phyloP scores from a whole-genome alignment of 2,797 vertebrate genomes.

The Muraenolepis orangiensis region DNA sequence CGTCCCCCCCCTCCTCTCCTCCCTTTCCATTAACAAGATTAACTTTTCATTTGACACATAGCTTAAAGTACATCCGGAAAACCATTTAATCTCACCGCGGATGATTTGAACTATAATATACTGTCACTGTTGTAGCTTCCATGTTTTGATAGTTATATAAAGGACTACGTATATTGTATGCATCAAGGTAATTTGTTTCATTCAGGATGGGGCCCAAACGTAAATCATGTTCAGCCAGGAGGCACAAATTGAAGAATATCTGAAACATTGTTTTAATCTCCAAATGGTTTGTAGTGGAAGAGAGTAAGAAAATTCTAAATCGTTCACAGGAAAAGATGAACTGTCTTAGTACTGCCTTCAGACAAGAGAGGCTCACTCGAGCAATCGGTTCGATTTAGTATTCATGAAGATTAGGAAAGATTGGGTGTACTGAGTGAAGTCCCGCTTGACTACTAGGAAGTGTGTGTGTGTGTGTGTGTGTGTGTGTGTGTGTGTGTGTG shows the following conservation, averaged over 20 bases:
- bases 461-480: background rate
- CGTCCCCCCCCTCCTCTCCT: background rate
- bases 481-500: too few relatives aligned
- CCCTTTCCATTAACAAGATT: background rate
- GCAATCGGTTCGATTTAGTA: background rate
- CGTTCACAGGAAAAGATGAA: slow-evolving; percentile 31
- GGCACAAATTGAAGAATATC: slow-evolving; percentile 37
- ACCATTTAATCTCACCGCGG: background rate
- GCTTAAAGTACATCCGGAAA: background rate
- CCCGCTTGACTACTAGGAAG: background rate
- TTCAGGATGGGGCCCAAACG: background rate
- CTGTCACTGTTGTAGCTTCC: background rate
- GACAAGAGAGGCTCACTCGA: slow-evolving; percentile 32
- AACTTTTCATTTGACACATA: background rate
- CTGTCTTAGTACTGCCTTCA: slow-evolving; percentile 42
- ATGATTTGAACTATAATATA: background rate
- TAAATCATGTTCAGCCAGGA: background rate
- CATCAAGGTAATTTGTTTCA: background rate
- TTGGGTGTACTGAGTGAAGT: background rate
- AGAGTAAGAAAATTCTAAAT: slow-evolving; percentile 26
- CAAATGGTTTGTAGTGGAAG: slow-evolving; percentile 28
- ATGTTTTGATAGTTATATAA: background rate
- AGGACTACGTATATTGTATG: background rate
- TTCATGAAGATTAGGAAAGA: background rate
- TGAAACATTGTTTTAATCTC: slow-evolving; percentile 36